phyloP scores from a whole-genome alignment of 2,888 invertebrate genomes.

The Sinhomidia bicolor region DNA sequence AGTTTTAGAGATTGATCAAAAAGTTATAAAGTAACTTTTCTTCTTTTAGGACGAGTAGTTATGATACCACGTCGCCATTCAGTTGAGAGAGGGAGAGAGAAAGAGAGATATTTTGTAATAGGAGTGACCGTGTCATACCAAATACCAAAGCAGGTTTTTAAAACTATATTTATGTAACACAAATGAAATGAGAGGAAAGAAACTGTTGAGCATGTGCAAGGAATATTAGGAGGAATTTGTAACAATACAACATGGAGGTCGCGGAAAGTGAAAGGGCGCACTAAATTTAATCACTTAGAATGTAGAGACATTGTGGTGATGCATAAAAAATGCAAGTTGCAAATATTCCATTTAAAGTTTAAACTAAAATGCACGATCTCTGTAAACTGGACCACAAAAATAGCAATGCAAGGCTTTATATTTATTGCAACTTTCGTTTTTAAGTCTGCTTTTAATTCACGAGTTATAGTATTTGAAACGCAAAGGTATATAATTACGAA shows the following conservation, averaged over 20 bases:
- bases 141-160: background rate
- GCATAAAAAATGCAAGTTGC: background rate
- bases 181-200: no score
- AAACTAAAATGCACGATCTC: constrained; percentile 34
- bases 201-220: no score
- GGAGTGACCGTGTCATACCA: background rate
- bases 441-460: constrained; percentile 10
- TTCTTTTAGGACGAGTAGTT: constrained; percentile 50
- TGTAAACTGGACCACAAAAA: constrained; percentile 49
- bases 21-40: constrained; percentile 11
- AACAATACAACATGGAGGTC: no score
- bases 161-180: background rate
- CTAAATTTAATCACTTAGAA: background rate
- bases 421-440: background rate
- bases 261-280: background rate
- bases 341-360: background rate
- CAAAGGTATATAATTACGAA: constrained; percentile 13
- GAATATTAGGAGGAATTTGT: no score
- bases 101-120: background rate
- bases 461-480: constrained; percentile 6
- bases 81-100: background rate
- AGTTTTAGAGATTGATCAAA: background rate
- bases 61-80: background rate
- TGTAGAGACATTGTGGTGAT: background rate
- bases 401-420: constrained; percentile 39